Evolutionary conservation across 2,113 vertebrate genomes (phyloP), one percentile per base, ranked within the genome.

Genomic region (Gobio gobio): DNA sequence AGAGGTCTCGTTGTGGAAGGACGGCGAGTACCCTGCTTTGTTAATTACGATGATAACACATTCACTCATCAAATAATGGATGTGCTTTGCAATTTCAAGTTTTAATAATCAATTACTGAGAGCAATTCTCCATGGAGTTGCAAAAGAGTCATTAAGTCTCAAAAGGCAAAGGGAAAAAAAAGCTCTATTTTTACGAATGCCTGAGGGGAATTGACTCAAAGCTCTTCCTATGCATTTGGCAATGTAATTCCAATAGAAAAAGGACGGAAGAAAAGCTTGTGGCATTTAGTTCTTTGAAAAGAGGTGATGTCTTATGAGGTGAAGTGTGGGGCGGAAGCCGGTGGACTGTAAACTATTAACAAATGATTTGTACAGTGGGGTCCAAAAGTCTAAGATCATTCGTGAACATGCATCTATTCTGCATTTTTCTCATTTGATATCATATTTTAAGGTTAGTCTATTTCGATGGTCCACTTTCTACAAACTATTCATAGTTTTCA

Each of bases 91-190:
- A 97, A 97, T 97, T 97, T 98, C 95, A 96, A 96, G 95, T 97
- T 99, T 98, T 99, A 98, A 98, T 97, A 99, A 98, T 98, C 97
- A 98, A 97, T 99, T 98, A 97, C 96, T 95, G 96, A 95, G 96
- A 95, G 94, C 96, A 96, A 97, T 97, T 97, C 96, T 96, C 97
- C 92, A 95, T 95, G 96, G 97, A 97, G 96, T 96, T 97, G 96
- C 96, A 95, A 96, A 95, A 96, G 96, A 97, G 96, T 95, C 96
- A 97, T 97, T 97, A 97, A 97, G 96, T 98, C 96, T 97, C 96
- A 96, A 96, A 97, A 97, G 97, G 96, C 95, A 93, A 95, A 95
- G 94, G 26, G 18, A 40, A 83, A 77, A 87, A 80, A 83, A 70
- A 95, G 95, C 95, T 95, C 94, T 97, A 96, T 97, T 98, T 97